These are phyloP conservation scores for Garra rufa DNA, from an alignment of 2,113 vertebrate species.

Conservation along the genomic window DNA sequence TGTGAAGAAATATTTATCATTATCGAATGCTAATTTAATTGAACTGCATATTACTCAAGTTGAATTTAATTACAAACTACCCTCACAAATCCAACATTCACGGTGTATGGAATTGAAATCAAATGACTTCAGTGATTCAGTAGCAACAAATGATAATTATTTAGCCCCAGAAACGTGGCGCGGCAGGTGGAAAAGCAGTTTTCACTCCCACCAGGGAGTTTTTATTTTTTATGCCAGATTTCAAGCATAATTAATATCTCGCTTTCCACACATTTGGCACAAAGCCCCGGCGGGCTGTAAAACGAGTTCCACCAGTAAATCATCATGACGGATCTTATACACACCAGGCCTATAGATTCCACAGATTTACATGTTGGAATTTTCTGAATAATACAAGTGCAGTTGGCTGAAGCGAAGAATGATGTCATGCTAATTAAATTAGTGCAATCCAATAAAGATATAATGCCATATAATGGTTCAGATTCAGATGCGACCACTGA, in stretches of 20 bases:
- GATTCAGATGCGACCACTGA: not conserved
- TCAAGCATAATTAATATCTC: conserved; percentile 3
- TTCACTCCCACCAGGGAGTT: not conserved
- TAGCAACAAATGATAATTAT: not conserved
- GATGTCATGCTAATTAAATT: not conserved
- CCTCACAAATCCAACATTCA: not conserved
- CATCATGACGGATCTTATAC: not conserved
- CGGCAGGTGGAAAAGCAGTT: conserved; percentile 12
- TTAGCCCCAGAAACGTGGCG: too few relatives aligned
- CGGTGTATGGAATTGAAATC: not conserved
- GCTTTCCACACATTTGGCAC: not conserved
- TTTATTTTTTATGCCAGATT: not conserved
- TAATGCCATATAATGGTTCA: not conserved
- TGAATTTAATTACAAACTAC: not conserved
- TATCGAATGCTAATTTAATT: not conserved
- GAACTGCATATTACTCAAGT: not conserved
- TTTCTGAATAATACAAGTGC: not conserved
- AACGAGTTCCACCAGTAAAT: not conserved
- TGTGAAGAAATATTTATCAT: not conserved
- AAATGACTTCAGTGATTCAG: not conserved
- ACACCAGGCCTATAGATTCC: not conserved
- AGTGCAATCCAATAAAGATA: not conserved
- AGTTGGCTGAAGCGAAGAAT: not conserved
- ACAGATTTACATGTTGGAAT: not conserved
- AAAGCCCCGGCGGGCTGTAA: not conserved